Base-by-base conservation (phyloP, 2,888 invertebrate species). In the Lysandra coridon region DNA sequence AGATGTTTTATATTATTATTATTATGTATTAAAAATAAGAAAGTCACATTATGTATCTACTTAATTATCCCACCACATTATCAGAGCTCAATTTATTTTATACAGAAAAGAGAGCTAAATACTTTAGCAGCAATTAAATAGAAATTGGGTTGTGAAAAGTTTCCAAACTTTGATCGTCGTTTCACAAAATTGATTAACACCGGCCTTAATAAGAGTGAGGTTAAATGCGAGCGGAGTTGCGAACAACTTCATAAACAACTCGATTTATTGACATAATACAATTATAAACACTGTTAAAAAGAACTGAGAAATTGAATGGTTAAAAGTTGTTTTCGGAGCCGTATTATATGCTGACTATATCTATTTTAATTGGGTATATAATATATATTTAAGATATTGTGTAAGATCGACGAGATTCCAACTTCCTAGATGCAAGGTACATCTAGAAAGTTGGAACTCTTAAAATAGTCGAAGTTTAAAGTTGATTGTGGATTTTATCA, bases 101-200 rank as follows among this genome's bases (percentile, higher is more conserved):
- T 37, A 69, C 12, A 14, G 33, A 30, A 64, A 69, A 69, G 23
- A 64, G 62, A 64, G 4, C 33, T 69, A 33, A 69, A 33, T 69
- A 17, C 12, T 69, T 37, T 37, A 69, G 33, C 64, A 69, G 4
- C 69, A 69, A 69, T 69, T 69, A 69, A 69, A 69, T 69, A 69
- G 14, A 69, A 69, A 69, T 69, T 69, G 33, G 33, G 69, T 69
- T 37, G 14, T 69, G 64, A 69, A 12, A 69, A 69, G 12, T 69
- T 69, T 5, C 4, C 69, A 37, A 69, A 69, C 4, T 69, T 37
- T 37, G 33, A 69, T 37, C 33, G 69, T 33, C 69, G 69, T 69
- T 69, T 69, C 69, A 14, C 33, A 69, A 69, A 69, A 33, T 69
- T 33, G 69, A 69, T 69, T 69, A 69, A 33, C 69, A 17, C 69